Evolutionary conservation across 2,113 vertebrate genomes (phyloP), one percentile per base, ranked within the genome.

Genomic region (Upupa epops): DNA sequence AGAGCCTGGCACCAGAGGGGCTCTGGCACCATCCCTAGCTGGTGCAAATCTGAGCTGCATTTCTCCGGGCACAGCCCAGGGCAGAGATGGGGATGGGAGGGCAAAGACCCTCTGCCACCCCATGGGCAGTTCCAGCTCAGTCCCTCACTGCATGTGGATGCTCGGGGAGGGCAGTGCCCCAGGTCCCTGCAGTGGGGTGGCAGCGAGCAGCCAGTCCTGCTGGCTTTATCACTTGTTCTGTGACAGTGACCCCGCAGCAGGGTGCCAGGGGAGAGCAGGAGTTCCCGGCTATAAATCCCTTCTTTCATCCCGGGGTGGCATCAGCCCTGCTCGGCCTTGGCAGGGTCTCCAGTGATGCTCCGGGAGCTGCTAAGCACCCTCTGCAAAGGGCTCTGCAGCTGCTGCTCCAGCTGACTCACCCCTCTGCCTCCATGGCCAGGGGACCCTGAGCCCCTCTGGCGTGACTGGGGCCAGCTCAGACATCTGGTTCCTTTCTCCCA

Each of bases 281-380:
- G 49, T 18, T 85, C 89, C 70, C 86, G 73, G 86, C 83, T 94
- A 88, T 90, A 92, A 95, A 95, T 83, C 86, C 59, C 75, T 52
- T 52, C 19, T 64, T 92, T 95, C 69, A 94, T 79, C 89, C 93
- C 34, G 15, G 45, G 3, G 37, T 34, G 58, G 77, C 70, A 86
- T 26, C 66, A 49, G 65, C 73, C 73, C 2, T 11, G 46, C 88
- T 54, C 59, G 59, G 48, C 46, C 66, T 66, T 61, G 60, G 84
- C 65, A 61, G 25, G 20, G 48, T 17, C 40, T 55, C 54, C 12
- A 13, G 3, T 3, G 72, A 32, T 17, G 59, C 78, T 26, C 61
- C 36, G 5, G 54, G 10, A 45, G 55, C 64, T 69, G 64, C 65
- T 16, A 1, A 55, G 9, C 14, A 7, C 22, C n/a, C 32, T 20